These are phyloP conservation scores for Glandiceps talaboti DNA, from an alignment of 53 echinoderm and acorn worm species.

Conservation along the genomic window DNA sequence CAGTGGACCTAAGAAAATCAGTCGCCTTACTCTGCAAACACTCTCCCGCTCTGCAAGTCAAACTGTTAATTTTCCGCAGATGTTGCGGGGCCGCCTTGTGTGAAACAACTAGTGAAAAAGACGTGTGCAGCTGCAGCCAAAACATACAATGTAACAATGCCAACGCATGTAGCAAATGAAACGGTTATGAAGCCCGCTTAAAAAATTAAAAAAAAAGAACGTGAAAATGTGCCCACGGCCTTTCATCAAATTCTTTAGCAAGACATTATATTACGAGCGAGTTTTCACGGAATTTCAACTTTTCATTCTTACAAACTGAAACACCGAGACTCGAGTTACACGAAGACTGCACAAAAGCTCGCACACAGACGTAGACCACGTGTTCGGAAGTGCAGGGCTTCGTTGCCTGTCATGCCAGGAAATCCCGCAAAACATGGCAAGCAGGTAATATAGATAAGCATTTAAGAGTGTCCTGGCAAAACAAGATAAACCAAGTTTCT, in stretches of 20 bases:
- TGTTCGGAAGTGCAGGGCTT: not conserved
- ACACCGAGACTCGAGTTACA: too few species aligned
- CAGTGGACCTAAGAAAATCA: too few species aligned
- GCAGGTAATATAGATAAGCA: not conserved
- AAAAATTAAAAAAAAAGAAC: too few species aligned
- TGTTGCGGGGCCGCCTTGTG: not conserved
- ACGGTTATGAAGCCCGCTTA: not conserved
- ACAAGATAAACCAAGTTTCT: not conserved
- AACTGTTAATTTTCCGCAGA: not conserved
- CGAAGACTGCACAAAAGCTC: too few species aligned
- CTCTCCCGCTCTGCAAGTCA: too few species aligned
- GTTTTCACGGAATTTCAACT: too few species aligned
- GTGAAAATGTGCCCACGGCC: too few species aligned
- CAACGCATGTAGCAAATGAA: not conserved
- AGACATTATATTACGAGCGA: too few species aligned
- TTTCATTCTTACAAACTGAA: too few species aligned
- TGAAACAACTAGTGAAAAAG: not conserved
- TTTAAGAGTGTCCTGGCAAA: not conserved
- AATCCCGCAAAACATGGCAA: not conserved
- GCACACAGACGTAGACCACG: not conserved
- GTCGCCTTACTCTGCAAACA: too few species aligned
- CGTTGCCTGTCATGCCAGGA: not conserved
- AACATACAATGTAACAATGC: not conserved
- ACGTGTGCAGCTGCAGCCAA: not conserved
- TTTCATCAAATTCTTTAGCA: too few species aligned